Base-by-base conservation (phyloP, 2,888 invertebrate species). In the Nomada flava region DNA sequence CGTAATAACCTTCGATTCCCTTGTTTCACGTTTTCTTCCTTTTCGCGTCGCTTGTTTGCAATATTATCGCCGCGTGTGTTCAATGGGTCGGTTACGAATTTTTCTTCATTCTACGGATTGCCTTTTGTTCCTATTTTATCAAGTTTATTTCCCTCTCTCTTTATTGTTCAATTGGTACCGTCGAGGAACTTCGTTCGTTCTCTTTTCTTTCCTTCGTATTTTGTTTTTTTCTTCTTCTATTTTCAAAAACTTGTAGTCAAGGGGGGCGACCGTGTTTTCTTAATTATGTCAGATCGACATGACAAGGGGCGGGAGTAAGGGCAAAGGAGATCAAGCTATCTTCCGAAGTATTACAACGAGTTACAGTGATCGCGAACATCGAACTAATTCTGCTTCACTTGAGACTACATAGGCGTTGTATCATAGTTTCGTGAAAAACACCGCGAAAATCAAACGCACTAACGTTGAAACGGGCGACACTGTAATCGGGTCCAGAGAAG, bases 201-300 rank as follows among this genome's bases (percentile, higher is more conserved):
- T 82, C 79, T 82, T 57, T 79, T 85, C 81, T 70, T 85, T 36
- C 9, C 52, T 20, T 36, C 5, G 5, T 23, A 11, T 18, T 9
- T 18, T 67, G 0, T 20, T n/a, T 53, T 15, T 5, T n/a, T 23
- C 11, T 15, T 5, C 18, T 7, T n/a, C 7, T 60, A 9, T 78
- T 86, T 87, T 90, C 79, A 88, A 91, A 89, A 93, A 93, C 92
- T 93, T 93, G 92, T 91, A 93, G 93, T 93, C 93, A 93, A 93
- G 93, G 93, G 92, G 59, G 91, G 88, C 70, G 68, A 76, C 80
- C 80, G 83, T 86, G 86, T 84, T 81, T n/a, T 47, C 23, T 70
- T 47, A 76, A 26, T 84, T 79, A 83, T 67, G 79, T 83, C 82
- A 64, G 82, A 85, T 76, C 82, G 79, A 82, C 71, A 82, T 76